phyloP scores from a whole-genome alignment of 2,888 invertebrate genomes.

The Apamea epomidion region DNA sequence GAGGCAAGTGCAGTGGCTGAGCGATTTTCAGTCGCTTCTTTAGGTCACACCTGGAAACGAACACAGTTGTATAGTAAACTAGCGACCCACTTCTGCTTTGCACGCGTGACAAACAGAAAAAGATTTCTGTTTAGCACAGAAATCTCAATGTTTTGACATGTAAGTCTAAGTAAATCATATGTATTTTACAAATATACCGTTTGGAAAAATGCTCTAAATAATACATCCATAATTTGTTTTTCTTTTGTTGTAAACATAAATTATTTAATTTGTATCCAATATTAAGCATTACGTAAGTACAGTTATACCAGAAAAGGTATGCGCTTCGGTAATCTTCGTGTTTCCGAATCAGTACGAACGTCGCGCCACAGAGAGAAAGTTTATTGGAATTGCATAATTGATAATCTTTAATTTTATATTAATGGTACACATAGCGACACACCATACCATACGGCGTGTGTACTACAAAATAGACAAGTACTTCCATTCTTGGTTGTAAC shows the following conservation, averaged over 20 bases:
- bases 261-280: not conserved
- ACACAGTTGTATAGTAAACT: not conserved
- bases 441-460: not conserved
- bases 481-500: not conserved
- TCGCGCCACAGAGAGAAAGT: not conserved
- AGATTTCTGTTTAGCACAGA: not conserved
- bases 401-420: not conserved
- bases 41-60: conserved; percentile 94
- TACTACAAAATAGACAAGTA: not conserved
- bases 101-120: not conserved
- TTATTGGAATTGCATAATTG: not conserved
- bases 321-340: not conserved
- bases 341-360: not conserved
- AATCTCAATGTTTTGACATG: not conserved
- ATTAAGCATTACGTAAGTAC: not conserved
- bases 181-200: not conserved
- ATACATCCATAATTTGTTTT: not conserved
- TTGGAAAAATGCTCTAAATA: not conserved
- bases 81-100: not conserved
- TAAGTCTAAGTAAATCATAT: not conserved
- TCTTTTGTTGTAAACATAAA: not conserved
- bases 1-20: conserved; percentile 99
- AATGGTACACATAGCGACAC: not conserved
- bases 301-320: not conserved
- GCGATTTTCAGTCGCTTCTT: conserved; percentile 99